phyloP scores from a whole-genome alignment of 1,140 invertebrate species.

The Drosophila arizonae region DNA sequence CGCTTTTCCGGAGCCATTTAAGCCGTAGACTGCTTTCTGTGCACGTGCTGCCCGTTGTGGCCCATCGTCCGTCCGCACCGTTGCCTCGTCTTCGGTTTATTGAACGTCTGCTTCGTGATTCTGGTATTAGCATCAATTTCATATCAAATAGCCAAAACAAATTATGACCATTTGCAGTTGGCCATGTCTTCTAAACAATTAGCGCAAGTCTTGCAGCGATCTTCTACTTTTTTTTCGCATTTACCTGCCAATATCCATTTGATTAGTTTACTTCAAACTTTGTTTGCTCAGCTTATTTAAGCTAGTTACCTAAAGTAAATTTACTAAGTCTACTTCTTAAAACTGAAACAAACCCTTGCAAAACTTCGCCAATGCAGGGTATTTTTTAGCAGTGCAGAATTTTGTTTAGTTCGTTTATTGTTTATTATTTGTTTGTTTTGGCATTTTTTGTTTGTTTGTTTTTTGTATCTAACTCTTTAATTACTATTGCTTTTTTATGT shows the following conservation, averaged over 20 bases:
- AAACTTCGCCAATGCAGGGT: too few relatives aligned
- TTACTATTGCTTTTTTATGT: neutral
- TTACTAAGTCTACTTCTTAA: too few relatives aligned
- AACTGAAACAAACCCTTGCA: too few relatives aligned
- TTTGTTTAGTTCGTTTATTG: too few relatives aligned
- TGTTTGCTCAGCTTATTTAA: too few relatives aligned
- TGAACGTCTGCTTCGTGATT: slow-evolving; percentile 37
- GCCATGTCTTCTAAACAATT: neutral
- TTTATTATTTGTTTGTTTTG: too few relatives aligned
- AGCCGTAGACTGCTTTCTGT: neutral
- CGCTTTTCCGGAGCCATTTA: neutral
- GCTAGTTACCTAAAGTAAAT: too few relatives aligned
- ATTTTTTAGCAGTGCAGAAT: slow-evolving; percentile 9
- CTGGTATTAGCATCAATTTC: slow-evolving; percentile 30
- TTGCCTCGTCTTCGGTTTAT: neutral
- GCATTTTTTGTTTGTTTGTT: too few relatives aligned
- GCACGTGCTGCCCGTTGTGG: slow-evolving; percentile 5
- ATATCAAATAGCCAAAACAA: slow-evolving; percentile 18
- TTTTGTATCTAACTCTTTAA: too few relatives aligned
- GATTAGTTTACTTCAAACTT: neutral
- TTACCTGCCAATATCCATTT: slow-evolving; percentile 49
- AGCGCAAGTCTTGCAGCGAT: too few relatives aligned
- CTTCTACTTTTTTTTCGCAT: slow-evolving; percentile 38
- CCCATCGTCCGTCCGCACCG: too few relatives aligned
- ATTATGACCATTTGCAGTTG: slow-evolving; percentile 18